Base-by-base conservation (phyloP, 64 coral and sea anemone genomes). In the Dendrophyllia cribrosa region DNA sequence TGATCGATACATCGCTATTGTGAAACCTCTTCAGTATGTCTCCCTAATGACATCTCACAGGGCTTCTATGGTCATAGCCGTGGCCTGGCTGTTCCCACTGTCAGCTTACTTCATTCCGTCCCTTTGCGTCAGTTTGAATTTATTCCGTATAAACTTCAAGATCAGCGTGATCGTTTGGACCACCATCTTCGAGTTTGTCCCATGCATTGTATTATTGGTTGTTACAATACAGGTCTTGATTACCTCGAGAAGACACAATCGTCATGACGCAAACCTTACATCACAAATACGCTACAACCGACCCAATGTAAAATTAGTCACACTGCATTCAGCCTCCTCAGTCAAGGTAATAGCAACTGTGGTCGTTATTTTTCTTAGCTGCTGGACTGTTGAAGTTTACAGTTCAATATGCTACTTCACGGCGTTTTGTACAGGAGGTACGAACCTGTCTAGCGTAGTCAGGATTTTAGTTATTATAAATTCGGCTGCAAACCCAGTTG, bases 381-480 rank as follows among this genome's bases (percentile, higher is more conserved):
- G 75, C 51, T 77, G 53, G 9, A 49, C 75, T 1, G 49, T 77
- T 17, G 75, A 77, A 50, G 49, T 77, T 10, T 77, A 77, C 51
- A 77, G 75, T 77, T 77, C 75, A 23, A 55, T 77, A 55, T 77
- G 75, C 21, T 12, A 77, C 51, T 77, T 77, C 17, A 77, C 75
- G 19, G 49, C 20, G 20, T 4, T 77, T 17, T 77, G 75, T 19
- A 16, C 2, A 2, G 11, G 7, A 20, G 7, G 48, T 20, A 2
- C 21, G 46, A 4, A 25, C 20, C 0, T 77, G 7, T 77, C 20
- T 9, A 77, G 51, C 11, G 48, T 12, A 23, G 75, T 77, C 16
- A 2, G 20, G 1, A 55, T 77, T 56, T 21, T 77, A 22, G 75
- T 77, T 22, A 77, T 77, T 13, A 9, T 55, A 21, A 77, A 77